phyloP scores from a whole-genome alignment of 2,797 vertebrate genomes.

The Propithecus deckenii region DNA sequence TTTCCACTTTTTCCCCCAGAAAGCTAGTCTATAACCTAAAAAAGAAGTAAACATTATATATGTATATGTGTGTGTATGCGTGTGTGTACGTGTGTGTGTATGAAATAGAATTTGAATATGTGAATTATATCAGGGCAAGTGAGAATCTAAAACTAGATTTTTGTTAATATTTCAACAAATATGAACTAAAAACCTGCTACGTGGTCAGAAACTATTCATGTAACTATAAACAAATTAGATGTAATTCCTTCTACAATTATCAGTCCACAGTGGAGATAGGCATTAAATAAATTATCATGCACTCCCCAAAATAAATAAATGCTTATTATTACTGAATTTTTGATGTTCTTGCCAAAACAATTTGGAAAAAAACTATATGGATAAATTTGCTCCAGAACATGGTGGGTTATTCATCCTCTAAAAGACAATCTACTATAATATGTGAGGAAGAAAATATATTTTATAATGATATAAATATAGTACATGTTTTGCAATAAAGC shows the following conservation, averaged over 20 bases:
- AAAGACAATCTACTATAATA: constrained; percentile 15
- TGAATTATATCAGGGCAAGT: neutral
- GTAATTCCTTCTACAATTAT: neutral
- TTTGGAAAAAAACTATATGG: neutral
- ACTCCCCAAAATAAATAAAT: neutral
- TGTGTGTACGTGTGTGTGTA: neutral
- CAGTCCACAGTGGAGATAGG: neutral
- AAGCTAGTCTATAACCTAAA: neutral
- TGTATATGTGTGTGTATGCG: neutral
- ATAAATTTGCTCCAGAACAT: neutral
- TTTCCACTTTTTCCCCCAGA: neutral
- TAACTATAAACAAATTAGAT: neutral
- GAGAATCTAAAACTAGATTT: neutral
- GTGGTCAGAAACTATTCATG: neutral
- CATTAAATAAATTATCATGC: neutral
- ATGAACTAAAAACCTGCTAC: neutral
- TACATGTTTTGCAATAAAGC: neutral
- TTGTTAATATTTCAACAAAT: constrained; percentile 27
- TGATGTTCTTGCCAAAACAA: neutral
- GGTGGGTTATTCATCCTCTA: neutral
- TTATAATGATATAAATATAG: neutral
- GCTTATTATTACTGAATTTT: neutral
- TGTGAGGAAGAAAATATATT: neutral
- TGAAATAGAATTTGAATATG: neutral
- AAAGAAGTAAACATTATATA: neutral